Evolutionary conservation across 2,113 vertebrate genomes (phyloP), one percentile per base, ranked within the genome.

Genomic region (Ailurus styani): DNA sequence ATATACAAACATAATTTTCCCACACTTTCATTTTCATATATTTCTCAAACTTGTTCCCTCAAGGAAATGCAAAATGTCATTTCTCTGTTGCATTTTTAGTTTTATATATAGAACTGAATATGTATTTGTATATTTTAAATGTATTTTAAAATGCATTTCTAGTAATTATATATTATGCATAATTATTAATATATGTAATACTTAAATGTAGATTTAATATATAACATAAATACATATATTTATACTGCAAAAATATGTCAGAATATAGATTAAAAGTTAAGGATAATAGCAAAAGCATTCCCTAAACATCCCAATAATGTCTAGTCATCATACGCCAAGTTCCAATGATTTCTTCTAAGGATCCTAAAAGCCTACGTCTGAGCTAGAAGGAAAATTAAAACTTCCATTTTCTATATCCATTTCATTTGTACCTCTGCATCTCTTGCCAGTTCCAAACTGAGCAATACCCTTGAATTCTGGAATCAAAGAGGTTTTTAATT

Each of bases 401-500:
- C 72, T 93, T 96, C 47, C 20, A 17, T 94, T 91, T 92, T 96
- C 82, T 27, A 81, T 29, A 94, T 62, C 64, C 20, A 95, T 85
- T 94, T 88, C 81, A 77, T 93, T 62, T 87, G 47, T 95, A 29
- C 50, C n/a, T 60, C 72, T 83, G 14, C 5, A 68, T 50, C 47
- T 14, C n/a, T 87, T 96, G 79, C 64, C 60, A 93, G 87, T 45
- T 95, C 81, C 81, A 97, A 94, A 97, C 17, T 68, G 85, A 96
- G 54, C 75, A 91, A 60, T 23, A 42, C 20, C 94, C 75, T 97
- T 96, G 87, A 66, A 93, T 93, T 95, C 87, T 93, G 68, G 75
- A 95, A 70, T 97, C 86, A 97, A 93, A 97, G 79, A 91, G 25
- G 14, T 93, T 78, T 88, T 97, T 70, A 91, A 68, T 82, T 95